Evolutionary conservation across 1,140 invertebrate genomes (phyloP).

Genomic region (Cheumatopsyche charites): DNA sequence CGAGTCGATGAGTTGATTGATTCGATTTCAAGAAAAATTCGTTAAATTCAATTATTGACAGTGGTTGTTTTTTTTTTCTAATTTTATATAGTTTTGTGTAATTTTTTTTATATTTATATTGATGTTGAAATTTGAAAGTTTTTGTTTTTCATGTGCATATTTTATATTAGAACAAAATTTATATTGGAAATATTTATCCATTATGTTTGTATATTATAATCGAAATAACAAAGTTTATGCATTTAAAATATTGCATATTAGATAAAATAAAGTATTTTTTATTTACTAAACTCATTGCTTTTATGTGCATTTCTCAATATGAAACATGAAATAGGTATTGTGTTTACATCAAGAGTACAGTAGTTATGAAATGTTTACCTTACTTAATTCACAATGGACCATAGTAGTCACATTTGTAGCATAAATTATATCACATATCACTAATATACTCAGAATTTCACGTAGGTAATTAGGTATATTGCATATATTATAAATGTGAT

Average conservation of each 20-base stretch:
- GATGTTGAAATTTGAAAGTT: background rate
- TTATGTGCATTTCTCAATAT: no score
- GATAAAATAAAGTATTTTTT: background rate
- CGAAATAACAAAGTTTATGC: slow-evolving; percentile 10
- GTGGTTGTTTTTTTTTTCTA: slow-evolving; percentile 19
- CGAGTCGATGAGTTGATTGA: slow-evolving; percentile 83
- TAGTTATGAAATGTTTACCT: background rate
- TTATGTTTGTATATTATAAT: slow-evolving; percentile 2
- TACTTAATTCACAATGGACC: no score
- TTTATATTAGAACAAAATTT: slow-evolving; percentile 16
- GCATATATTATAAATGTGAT: no score
- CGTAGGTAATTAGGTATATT: no score
- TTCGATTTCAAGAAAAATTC: slow-evolving; percentile 69
- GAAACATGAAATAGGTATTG: background rate
- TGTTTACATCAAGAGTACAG: background rate
- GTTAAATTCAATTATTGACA: slow-evolving; percentile 49
- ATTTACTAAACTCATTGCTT: background rate
- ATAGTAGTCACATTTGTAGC: no score
- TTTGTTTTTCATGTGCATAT: background rate
- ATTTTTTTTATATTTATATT: slow-evolving; percentile 28
- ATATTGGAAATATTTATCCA: background rate
- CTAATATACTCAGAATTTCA: no score
- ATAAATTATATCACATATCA: no score
- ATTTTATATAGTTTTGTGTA: slow-evolving; percentile 23
- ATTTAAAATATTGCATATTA: slow-evolving; percentile 18